Conservation (phyloP, 2,888 invertebrate species). For the Frankliniella fusca region DNA sequence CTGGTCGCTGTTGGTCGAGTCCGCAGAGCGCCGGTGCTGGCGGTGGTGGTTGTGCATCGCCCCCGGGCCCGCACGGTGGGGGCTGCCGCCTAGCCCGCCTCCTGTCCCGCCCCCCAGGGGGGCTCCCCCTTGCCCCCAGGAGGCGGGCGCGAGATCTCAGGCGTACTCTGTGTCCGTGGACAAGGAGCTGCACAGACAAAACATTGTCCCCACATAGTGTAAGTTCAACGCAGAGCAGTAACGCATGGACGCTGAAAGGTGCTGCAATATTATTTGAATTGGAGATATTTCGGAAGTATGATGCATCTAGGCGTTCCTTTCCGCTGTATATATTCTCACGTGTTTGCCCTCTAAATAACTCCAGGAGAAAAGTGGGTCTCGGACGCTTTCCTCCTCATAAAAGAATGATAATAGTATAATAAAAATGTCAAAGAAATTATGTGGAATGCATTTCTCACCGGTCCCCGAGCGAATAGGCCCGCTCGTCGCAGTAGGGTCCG, state of each 20-base stretch:
- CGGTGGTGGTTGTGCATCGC: constrained; percentile 5
- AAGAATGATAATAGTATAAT: too few relatives aligned
- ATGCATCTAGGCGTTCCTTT: too few relatives aligned
- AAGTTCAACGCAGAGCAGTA: too few relatives aligned
- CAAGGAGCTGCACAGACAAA: constrained; percentile 41
- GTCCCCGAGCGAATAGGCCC: constrained; percentile 52
- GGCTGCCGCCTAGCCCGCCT: neutral
- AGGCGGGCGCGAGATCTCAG: constrained; percentile 49
- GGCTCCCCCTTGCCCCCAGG: neutral
- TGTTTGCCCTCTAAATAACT: too few relatives aligned
- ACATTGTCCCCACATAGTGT: too few relatives aligned
- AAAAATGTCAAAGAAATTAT: neutral
- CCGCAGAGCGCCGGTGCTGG: neutral
- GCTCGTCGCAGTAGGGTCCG: constrained; percentile 42
- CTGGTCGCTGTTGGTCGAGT: neutral
- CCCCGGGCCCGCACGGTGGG: neutral
- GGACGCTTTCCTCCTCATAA: too few relatives aligned
- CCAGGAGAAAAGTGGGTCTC: too few relatives aligned
- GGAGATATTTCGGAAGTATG: too few relatives aligned
- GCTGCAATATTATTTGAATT: too few relatives aligned
- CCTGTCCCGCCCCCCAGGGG: constrained; percentile 20
- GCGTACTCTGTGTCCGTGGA: constrained; percentile 71
- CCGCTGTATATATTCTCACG: too few relatives aligned
- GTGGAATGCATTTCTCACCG: constrained; percentile 45
- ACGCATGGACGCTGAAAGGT: too few relatives aligned